Percentiles rank a stretch among this genome's conserved stretches.
phyloP scores from a whole-genome alignment of 2,888 invertebrate species.

The Anodontia alba region DNA sequence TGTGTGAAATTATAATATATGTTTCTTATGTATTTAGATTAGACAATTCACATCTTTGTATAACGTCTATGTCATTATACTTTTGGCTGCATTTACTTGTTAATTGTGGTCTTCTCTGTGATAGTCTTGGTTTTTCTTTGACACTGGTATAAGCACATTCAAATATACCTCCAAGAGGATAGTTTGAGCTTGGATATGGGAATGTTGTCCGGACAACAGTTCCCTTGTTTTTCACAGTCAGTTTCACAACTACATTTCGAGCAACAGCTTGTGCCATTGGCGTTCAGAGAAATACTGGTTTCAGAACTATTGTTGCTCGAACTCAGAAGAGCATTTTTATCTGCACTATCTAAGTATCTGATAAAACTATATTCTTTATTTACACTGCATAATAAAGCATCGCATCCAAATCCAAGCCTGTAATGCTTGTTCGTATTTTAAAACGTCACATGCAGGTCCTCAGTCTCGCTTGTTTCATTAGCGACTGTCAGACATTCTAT shows the following conservation, averaged over 20 bases:
- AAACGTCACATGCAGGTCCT: no score
- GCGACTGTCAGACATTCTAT: no score
- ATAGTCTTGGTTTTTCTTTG: background rate
- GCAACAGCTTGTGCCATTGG: no score
- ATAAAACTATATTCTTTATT: background rate
- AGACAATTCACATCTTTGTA: no score
- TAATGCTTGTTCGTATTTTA: background rate
- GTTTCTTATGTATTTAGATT: background rate
- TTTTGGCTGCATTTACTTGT: no score
- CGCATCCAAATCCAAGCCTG: background rate
- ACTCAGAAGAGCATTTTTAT: background rate
- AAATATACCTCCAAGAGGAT: conserved; percentile 1
- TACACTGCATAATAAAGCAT: background rate
- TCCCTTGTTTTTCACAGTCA: background rate
- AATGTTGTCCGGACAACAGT: conserved; percentile 12
- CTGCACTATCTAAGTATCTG: background rate
- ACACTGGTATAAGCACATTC: background rate
- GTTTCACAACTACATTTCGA: background rate
- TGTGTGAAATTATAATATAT: background rate
- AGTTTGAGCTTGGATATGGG: background rate
- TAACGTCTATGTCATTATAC: no score
- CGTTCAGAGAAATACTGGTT: no score
- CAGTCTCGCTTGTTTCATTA: no score
- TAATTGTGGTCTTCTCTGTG: background rate
- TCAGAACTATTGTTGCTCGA: background rate